These are phyloP conservation scores for Plecturocebus donacophilus DNA, from an alignment of 2,113 vertebrate genomes.

Conservation along the genomic window DNA sequence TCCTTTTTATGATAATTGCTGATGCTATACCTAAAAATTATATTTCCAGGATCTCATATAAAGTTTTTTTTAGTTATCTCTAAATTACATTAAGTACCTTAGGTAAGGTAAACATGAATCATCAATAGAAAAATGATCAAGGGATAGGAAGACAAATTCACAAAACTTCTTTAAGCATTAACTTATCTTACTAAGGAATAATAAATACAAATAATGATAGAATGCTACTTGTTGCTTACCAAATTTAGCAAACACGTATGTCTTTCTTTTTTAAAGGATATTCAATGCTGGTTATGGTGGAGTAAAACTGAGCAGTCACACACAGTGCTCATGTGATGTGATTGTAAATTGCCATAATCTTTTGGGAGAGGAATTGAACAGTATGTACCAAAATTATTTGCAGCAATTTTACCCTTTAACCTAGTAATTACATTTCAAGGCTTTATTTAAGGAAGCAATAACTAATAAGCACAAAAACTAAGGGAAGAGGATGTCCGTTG, in stretches of 20 bases:
- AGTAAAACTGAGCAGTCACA: not conserved
- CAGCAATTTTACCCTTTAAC: not conserved
- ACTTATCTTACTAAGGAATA: not conserved
- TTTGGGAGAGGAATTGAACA: not conserved
- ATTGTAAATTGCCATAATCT: not conserved
- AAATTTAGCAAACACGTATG: not conserved
- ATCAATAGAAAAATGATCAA: not conserved
- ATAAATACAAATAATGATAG: not conserved
- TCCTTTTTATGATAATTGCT: constrained; percentile 14
- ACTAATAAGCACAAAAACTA: not conserved
- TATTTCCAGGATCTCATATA: constrained; percentile 39
- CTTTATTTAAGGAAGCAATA: constrained; percentile 32
- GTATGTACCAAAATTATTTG: not conserved
- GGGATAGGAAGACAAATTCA: not conserved
- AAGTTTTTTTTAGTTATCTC: constrained; percentile 53
- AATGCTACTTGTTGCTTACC: not conserved
- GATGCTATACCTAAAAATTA: constrained; percentile 21
- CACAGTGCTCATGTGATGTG: not conserved
- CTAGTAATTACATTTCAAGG: constrained; percentile 20
- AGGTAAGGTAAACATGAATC: not conserved
- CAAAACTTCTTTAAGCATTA: not conserved
- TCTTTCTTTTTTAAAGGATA: not conserved
- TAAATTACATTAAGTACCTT: constrained; percentile 21
- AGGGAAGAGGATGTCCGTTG: not conserved
- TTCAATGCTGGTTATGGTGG: not conserved